phyloP scores from a whole-genome alignment of 2,888 invertebrate species.

The Tenodera sinensis region DNA sequence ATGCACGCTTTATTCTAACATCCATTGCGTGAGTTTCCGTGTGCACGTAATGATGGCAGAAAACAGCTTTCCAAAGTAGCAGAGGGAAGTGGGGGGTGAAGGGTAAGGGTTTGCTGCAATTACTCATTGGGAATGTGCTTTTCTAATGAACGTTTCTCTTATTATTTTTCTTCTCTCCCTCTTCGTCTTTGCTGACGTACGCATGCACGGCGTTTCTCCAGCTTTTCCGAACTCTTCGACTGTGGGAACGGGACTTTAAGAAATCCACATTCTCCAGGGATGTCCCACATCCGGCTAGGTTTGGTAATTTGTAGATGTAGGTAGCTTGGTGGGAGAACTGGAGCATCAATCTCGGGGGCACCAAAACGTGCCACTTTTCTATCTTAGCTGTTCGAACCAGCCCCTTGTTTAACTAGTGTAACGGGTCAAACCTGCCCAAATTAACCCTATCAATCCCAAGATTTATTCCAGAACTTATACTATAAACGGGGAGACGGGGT shows the following conservation, averaged over 20 bases:
- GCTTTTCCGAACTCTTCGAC: neutral
- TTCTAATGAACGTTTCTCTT: constrained; percentile 30
- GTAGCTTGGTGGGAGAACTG: no score
- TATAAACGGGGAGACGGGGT: no score
- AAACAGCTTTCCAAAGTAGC: constrained; percentile 31
- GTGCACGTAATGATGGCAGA: constrained; percentile 24
- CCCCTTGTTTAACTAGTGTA: no score
- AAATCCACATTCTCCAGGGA: neutral
- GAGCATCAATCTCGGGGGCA: no score
- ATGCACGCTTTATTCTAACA: neutral
- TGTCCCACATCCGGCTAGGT: neutral
- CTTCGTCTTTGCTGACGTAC: neutral
- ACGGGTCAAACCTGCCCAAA: no score
- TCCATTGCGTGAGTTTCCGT: neutral
- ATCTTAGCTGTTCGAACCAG: no score
- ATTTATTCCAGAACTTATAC: no score
- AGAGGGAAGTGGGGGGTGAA: neutral
- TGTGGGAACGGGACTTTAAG: neutral
- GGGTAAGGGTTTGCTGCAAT: constrained; percentile 28
- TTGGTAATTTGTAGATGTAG: neutral
- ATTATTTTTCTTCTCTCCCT: constrained; percentile 1
- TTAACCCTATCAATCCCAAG: no score
- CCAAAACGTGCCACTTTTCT: no score
- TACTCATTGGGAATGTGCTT: constrained; percentile 32
- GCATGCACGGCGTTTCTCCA: neutral